Evolutionary conservation across 2,797 vertebrate genomes (phyloP), one percentile per base, ranked within the genome.

Genomic region (Chiroxiphia lanceolata): DNA sequence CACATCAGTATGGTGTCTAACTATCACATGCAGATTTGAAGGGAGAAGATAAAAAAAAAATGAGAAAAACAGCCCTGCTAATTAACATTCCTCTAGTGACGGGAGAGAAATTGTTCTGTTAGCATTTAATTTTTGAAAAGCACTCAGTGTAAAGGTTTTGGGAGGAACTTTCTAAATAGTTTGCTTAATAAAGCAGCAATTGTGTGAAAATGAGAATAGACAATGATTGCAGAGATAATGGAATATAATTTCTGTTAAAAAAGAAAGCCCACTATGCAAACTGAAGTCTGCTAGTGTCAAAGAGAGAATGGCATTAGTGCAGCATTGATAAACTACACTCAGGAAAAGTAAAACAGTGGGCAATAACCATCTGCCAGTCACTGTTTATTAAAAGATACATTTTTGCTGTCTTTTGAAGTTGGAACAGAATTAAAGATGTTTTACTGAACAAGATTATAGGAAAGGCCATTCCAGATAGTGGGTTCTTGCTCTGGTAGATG

Each of bases 121-220:
- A 72, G 48, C 50, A 70, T 93, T 89, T 89, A 72, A 67, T 83
- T 89, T 93, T 96, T 90, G 68, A 89, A 87, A 90, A 89, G 70
- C 63, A 83, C 34, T 83, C 21, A 53, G 11, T 63, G 23, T 54
- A 87, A 88, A 91, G 70, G 57, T 86, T 90, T 94, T 42, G 15
- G 44, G 78, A 77, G 34, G 64, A 95, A 83, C n/a, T 82, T 96
- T 71, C 76, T 81, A 88, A 94, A 89, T 75, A 48, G 51, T 92
- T 91, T 50, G 42, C 87, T 94, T 93, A 87, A 90, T 95, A 87
- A 94, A 95, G 85, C 19, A 29, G 61, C 63, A 88, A 80, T 93
- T 90, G 59, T 68, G 70, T 85, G 60, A 90, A 90, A 92, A 95
- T 75, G 71, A 87, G 75, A 95, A 89, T 47, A 87, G 89, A 68